Evolutionary conservation across 2,888 invertebrate species (phyloP).

Genomic region (Bombylius discolor): DNA sequence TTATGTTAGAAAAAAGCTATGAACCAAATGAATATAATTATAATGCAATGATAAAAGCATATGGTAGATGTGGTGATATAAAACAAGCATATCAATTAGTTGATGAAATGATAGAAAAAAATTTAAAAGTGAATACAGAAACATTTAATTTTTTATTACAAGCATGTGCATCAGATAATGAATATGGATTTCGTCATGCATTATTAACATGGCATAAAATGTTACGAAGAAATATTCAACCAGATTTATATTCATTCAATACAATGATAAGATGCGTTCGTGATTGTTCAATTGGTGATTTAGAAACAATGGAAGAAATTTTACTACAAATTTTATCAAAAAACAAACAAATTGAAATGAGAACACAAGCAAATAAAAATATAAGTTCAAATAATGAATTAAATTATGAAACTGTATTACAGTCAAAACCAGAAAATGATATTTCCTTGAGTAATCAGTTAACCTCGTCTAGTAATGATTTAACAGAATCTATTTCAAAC

Average conservation of each 20-base stretch:
- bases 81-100: conserved; percentile 64
- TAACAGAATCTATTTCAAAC: not conserved
- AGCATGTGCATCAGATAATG: conserved; percentile 66
- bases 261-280: conserved; percentile 63
- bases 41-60: conserved; percentile 85
- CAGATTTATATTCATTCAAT: conserved; percentile 65
- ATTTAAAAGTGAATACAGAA: conserved; percentile 46
- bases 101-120: conserved; percentile 66
- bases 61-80: conserved; percentile 69
- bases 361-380: not conserved
- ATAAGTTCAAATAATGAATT: not conserved
- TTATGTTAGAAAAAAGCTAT: conserved; percentile 55
- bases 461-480: not conserved
- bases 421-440: not conserved
- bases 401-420: not conserved
- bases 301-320: conserved; percentile 44
- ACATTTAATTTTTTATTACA: conserved; percentile 72
- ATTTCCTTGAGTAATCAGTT: too few relatives aligned
- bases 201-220: conserved; percentile 80
- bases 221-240: conserved; percentile 48
- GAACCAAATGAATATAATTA: conserved; percentile 64
- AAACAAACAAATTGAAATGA: not conserved
- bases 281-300: conserved; percentile 67
- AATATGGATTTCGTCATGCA: conserved; percentile 69
- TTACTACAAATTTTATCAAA: conserved; percentile 27